Evolutionary conservation across 2,797 vertebrate genomes (phyloP).

Genomic region (Euthynnus affinis): DNA sequence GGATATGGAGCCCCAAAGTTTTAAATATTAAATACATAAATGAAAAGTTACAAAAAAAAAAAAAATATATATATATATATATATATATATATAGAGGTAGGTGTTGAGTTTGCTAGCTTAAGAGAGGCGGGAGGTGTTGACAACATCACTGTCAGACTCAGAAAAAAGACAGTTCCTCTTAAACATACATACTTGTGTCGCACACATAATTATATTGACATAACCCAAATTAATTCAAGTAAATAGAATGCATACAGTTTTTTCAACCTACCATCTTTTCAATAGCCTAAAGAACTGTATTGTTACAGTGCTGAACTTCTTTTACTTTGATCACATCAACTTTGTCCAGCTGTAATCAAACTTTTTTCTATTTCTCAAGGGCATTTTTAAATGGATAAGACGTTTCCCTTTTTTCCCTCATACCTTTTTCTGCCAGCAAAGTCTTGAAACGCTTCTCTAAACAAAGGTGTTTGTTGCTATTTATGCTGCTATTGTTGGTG

Average conservation of each 20-base stretch:
- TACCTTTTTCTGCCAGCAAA: background rate
- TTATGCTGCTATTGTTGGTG: background rate
- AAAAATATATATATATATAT: no score
- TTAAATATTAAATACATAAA: no score
- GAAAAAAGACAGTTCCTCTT: no score
- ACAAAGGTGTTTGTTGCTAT: background rate
- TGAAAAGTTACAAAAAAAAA: no score
- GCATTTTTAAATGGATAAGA: background rate
- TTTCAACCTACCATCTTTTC: background rate
- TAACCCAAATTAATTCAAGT: background rate
- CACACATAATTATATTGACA: no score
- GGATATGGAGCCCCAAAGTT: background rate
- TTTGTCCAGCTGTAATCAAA: background rate
- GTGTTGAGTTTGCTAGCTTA: no score
- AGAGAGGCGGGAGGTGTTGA: no score
- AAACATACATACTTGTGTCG: no score
- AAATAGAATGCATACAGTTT: background rate
- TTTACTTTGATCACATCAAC: conserved; percentile 5
- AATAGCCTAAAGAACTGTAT: background rate
- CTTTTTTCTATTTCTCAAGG: background rate
- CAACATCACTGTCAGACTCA: no score
- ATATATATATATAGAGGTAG: no score
- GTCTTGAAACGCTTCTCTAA: conserved; percentile 11
- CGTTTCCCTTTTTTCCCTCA: background rate
- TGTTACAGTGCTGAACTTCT: background rate